Evolutionary conservation across 2,888 invertebrate genomes (phyloP), one percentile per base, ranked within the genome.

Genomic region (Theretra japonica): DNA sequence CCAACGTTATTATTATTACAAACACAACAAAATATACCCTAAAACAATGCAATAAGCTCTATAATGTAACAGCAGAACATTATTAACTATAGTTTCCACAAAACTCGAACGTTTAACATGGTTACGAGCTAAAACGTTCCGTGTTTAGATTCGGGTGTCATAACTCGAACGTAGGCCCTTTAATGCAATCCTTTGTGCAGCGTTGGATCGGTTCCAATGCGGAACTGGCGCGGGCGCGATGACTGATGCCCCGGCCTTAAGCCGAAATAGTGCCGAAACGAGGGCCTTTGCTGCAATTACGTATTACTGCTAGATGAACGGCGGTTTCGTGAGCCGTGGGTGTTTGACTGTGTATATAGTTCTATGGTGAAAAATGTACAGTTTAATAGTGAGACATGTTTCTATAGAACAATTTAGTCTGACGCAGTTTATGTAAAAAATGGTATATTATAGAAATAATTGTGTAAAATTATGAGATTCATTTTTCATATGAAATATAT

Each of bases 151-250:
- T 80, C 73, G 79, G 84, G 79, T 82, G 86, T 87, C 88, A 87
- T 86, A 87, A 86, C 82, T 79, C 76, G 73, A 70, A 68, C 74
- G 53, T 75, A 76, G 80, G 81, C 83, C 86, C 85, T 84, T 77
- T 83, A 81, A 82, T 86, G 88, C 86, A 57, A 89, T 89, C 90
- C 89, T 90, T 90, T 90, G 90, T 90, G 86, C 83, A 80, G 76
- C 73, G 75, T 84, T 93, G 93, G 93, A 90, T 70, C 58, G 23
- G 75, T 70, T 83, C 93, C 93, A 93, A 92, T 85, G 84, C 89
- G 93, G 93, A 93, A 93, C 82, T 72, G 72, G 75, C 76, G 79
- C 78, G 65, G 25, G 25, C 56, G 7, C 78, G 84, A 80, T 80
- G 85, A 83, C 78, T 80, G 84, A 82, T 79, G 80, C 73, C 79